Percentiles rank a stretch among this genome's conserved stretches.
Evolutionary conservation across 2,888 invertebrate genomes (phyloP).

Genomic region (Magallana nippona): DNA sequence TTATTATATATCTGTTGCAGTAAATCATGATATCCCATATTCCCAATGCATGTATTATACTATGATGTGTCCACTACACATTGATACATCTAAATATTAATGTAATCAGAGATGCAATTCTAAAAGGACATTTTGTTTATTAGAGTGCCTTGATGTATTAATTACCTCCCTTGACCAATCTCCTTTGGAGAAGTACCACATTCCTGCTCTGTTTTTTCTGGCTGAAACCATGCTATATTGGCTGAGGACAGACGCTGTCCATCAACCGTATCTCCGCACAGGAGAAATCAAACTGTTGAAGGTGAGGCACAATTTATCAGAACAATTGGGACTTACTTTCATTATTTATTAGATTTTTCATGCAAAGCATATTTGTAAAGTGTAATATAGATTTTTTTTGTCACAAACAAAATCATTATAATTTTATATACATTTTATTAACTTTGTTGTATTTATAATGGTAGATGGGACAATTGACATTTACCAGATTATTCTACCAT

Average conservation of each 20-base stretch:
- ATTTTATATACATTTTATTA: not conserved
- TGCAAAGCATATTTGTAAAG: not conserved
- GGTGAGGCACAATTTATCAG: conserved; percentile 52
- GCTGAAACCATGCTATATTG: conserved; percentile 79
- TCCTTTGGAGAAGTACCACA: conserved; percentile 75
- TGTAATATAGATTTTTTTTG: too few species aligned
- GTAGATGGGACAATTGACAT: conserved; percentile 78
- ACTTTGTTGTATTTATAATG: conserved; percentile 15
- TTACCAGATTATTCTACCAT: conserved; percentile 78
- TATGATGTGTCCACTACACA: too few species aligned
- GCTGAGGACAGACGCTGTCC: conserved; percentile 78
- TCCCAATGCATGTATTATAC: too few species aligned
- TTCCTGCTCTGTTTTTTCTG: conserved; percentile 79
- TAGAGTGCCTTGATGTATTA: conserved; percentile 79
- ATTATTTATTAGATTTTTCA: not conserved
- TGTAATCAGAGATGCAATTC: too few species aligned
- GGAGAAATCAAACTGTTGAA: conserved; percentile 77
- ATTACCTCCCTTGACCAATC: conserved; percentile 78
- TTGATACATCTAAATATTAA: too few species aligned
- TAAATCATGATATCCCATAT: too few species aligned
- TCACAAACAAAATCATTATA: too few species aligned
- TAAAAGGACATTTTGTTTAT: not conserved
- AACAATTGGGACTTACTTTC: too few species aligned
- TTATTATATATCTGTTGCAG: too few species aligned
- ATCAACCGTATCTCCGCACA: conserved; percentile 77